Evolutionary conservation across 2,797 vertebrate genomes (phyloP).

Genomic region (Hyperoplus immaculatus): DNA sequence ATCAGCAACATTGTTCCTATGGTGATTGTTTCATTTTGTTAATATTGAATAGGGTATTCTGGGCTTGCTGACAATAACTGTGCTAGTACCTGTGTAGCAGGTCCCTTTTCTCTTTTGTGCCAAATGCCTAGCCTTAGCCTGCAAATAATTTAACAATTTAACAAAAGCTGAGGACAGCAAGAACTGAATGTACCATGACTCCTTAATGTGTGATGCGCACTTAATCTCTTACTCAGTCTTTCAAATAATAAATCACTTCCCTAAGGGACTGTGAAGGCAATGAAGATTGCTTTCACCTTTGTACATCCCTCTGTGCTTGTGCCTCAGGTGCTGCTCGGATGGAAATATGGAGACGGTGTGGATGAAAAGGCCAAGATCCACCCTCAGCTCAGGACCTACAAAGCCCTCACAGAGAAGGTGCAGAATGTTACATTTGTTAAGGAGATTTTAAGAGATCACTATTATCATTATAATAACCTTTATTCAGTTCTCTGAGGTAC

Average conservation of each 20-base stretch:
- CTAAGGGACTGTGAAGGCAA: slow-evolving; percentile 8
- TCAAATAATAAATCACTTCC: slow-evolving; percentile 30
- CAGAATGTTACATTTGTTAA: background rate
- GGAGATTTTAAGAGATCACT: background rate
- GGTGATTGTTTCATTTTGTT: slow-evolving; percentile 17
- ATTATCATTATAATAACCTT: no score
- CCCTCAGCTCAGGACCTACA: slow-evolving; percentile 94
- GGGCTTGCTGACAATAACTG: slow-evolving; percentile 42
- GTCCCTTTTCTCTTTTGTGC: slow-evolving; percentile 30
- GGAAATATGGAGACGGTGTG: slow-evolving; percentile 94
- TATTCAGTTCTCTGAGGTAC: no score
- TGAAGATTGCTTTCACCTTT: slow-evolving; percentile 17
- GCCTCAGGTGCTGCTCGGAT: slow-evolving; percentile 91
- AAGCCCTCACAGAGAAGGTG: slow-evolving; percentile 97
- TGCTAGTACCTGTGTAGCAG: slow-evolving; percentile 15
- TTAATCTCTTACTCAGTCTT: slow-evolving; percentile 38
- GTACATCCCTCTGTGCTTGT: slow-evolving; percentile 27
- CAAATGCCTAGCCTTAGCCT: slow-evolving; percentile 51
- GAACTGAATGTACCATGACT: slow-evolving; percentile 35
- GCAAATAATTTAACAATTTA: slow-evolving; percentile 37
- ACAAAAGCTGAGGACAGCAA: slow-evolving; percentile 50
- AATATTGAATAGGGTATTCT: slow-evolving; percentile 21
- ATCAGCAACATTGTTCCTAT: slow-evolving; percentile 19
- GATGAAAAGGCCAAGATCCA: slow-evolving; percentile 96
- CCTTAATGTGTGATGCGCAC: slow-evolving; percentile 24